These are phyloP conservation scores for Acanthosepion esculentum DNA, from an alignment of 2,888 invertebrate genomes.

Conservation along the genomic window DNA sequence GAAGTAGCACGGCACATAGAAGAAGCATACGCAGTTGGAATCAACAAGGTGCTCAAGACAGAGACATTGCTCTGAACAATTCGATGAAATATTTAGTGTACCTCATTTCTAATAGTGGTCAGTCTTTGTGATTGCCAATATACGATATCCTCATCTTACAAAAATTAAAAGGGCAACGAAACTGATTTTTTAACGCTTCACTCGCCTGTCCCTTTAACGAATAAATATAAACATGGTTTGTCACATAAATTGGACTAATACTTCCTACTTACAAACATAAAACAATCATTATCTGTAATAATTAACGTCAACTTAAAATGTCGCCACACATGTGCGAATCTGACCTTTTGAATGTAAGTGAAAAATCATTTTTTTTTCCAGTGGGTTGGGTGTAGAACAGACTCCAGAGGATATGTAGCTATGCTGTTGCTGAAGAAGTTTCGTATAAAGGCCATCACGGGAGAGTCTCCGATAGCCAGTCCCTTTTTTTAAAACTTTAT, in stretches of 20 bases:
- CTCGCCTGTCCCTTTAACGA: background rate
- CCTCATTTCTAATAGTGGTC: background rate
- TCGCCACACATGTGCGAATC: background rate
- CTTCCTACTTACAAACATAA: background rate
- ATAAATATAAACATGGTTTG: background rate
- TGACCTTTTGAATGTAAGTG: background rate
- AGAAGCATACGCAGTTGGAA: no score
- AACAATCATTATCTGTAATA: constrained; percentile 20
- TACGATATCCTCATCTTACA: background rate
- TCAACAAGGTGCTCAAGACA: no score
- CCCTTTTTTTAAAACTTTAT: background rate
- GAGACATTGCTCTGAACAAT: no score
- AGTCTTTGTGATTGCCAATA: background rate
- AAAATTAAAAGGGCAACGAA: background rate
- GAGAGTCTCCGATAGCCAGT: background rate
- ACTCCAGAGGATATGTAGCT: background rate
- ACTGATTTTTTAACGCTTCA: background rate
- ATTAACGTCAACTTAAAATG: background rate
- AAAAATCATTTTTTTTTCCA: background rate
- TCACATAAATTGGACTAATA: background rate
- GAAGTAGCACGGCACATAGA: no score
- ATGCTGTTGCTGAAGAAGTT: background rate
- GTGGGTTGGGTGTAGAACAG: background rate
- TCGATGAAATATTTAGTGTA: background rate
- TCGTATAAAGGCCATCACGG: background rate